Evolutionary conservation across 2,797 vertebrate genomes (phyloP).

Genomic region (Loriculus beryllinus): DNA sequence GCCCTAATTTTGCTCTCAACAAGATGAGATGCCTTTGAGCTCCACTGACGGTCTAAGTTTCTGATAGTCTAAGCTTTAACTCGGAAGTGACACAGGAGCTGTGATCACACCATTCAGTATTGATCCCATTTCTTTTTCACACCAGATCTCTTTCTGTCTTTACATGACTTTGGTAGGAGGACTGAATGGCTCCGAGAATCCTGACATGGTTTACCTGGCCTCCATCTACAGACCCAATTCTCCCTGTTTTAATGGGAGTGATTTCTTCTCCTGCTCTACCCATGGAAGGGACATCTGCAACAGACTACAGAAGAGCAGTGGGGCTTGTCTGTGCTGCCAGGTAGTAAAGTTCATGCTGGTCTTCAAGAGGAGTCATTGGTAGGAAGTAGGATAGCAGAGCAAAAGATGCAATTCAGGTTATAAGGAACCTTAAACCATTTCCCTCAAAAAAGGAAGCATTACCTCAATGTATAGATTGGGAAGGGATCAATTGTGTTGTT

Average conservation of each 20-base stretch:
- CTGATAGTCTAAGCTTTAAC: neutral
- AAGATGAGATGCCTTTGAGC: neutral
- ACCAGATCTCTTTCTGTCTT: neutral
- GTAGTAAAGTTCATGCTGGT: neutral
- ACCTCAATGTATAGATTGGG: neutral
- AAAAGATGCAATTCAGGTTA: neutral
- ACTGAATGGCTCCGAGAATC: neutral
- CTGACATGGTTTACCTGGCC: neutral
- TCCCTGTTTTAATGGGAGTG: neutral
- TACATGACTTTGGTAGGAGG: accelerated
- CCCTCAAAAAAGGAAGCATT: neutral
- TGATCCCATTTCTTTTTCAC: neutral
- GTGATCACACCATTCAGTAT: neutral
- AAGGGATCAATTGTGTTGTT: neutral
- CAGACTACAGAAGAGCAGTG: neutral
- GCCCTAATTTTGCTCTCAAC: neutral
- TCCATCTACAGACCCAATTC: neutral
- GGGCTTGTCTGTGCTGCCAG: neutral
- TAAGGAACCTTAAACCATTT: neutral
- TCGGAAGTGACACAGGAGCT: neutral
- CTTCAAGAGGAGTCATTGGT: neutral
- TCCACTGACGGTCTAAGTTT: neutral
- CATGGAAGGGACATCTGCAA: neutral
- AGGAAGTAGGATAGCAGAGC: neutral
- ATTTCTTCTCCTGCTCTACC: neutral